Evolutionary conservation across 2,888 invertebrate genomes (phyloP), one percentile per base, ranked within the genome.

Genomic region (Drosophila algonquin): DNA sequence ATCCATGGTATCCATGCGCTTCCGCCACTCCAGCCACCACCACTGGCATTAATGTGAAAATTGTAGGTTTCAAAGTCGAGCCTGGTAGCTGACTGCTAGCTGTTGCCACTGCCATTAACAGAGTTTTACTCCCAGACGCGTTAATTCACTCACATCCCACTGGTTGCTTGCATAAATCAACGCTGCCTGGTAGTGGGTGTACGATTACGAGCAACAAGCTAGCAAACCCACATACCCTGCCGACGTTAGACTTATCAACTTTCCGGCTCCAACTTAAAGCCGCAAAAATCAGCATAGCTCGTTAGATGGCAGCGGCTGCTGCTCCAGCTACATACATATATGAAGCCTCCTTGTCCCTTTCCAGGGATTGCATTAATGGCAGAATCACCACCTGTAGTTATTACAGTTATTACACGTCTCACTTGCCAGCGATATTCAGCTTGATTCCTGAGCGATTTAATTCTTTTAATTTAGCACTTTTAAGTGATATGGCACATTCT

Each of bases 141-240:
- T 83, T 87, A 81, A 83, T 87, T 81, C 78, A 81, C 80, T 75
- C 76, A 70, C 78, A 74, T 76, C 75, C 70, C 54, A 70, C 68
- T 75, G 75, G 57, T 55, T 87, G 79, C 81, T 84, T 83, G 77
- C 81, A 81, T 82, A 86, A 81, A 81, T 81, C 83, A 86, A 65
- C 54, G 67, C 63, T 63, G 40, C 14, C 9, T 50, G 24, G n/a
- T 24, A 21, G 48, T 48, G 18, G 45, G 35, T 50, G 27, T 73
- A 67, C 46, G 57, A 61, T 21, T 21, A 21, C 3, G 21, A 21
- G 3, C 21, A 21, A 21, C 21, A 21, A 3, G 21, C 21, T 21
- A 3, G 21, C 18, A 21, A 3, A 21, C 21, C 21, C 21, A 21
- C 21, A 21, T 21, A 21, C 21, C 21, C 21, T 21, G 21, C 18